These are phyloP conservation scores for Ptyas mucosa DNA, from an alignment of 2,113 vertebrate species.

Conservation along the genomic window DNA sequence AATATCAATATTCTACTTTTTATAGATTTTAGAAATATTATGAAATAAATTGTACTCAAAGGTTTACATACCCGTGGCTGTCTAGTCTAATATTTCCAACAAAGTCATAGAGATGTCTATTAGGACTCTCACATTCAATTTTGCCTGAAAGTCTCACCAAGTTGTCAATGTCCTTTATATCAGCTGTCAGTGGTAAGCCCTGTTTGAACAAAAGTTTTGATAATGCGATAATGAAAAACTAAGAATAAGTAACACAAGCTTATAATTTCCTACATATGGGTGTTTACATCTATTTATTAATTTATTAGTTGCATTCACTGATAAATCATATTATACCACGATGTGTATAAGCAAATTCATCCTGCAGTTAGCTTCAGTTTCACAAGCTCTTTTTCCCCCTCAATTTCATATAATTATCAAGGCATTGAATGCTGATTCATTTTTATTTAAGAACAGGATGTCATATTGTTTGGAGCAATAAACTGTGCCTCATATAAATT, in stretches of 20 bases:
- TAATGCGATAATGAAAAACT: constrained; percentile 9
- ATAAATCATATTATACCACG: background rate
- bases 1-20: background rate
- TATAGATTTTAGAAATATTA: background rate
- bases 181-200: constrained; percentile 88
- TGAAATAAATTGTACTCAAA: background rate
- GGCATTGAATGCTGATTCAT: background rate
- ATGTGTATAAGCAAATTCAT: background rate
- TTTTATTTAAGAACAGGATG: background rate
- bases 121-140: constrained; percentile 97
- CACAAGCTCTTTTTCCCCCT: background rate
- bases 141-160: constrained; percentile 86
- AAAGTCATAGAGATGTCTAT: constrained; percentile 96
- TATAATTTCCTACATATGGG: background rate
- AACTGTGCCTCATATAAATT: background rate
- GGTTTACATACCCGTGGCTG: constrained; percentile 82
- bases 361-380: background rate
- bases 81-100: constrained; percentile 93
- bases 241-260: background rate
- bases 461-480: background rate
- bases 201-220: constrained; percentile 56
- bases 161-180: constrained; percentile 89
- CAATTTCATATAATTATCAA: background rate
- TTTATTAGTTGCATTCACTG: background rate
- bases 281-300: background rate